phyloP scores from a whole-genome alignment of 2,113 vertebrate genomes.

The Spilogale gracilis region DNA sequence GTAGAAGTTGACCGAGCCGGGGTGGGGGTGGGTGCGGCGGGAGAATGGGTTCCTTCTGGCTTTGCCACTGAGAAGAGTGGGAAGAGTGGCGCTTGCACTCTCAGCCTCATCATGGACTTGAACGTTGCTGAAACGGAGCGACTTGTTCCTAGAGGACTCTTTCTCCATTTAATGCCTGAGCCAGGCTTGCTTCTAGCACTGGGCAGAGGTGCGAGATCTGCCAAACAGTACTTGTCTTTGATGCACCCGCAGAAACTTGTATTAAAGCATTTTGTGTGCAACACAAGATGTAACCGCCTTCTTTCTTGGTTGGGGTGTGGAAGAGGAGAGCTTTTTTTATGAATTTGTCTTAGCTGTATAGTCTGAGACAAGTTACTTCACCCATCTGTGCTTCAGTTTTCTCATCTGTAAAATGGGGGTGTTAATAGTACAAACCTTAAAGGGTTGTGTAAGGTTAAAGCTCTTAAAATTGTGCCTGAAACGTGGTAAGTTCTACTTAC shows the following conservation, averaged over 20 bases:
- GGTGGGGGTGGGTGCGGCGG: too few relatives aligned
- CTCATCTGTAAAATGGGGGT: background rate
- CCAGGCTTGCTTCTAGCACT: background rate
- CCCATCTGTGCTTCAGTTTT: background rate
- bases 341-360: background rate
- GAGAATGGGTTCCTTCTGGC: background rate
- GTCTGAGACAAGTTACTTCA: background rate
- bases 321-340: background rate
- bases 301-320: background rate
- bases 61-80: background rate
- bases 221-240: background rate
- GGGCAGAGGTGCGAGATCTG: background rate
- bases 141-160: slow-evolving; percentile 21
- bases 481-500: background rate
- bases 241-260: background rate
- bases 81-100: background rate
- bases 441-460: background rate
- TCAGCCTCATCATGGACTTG: background rate
- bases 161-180: background rate
- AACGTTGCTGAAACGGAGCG: background rate
- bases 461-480: background rate
- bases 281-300: background rate
- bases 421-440: background rate
- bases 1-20: background rate
- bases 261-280: background rate